Evolutionary conservation across 2,888 invertebrate genomes (phyloP), one percentile per base, ranked within the genome.

Genomic region (Brenthis hecate): DNA sequence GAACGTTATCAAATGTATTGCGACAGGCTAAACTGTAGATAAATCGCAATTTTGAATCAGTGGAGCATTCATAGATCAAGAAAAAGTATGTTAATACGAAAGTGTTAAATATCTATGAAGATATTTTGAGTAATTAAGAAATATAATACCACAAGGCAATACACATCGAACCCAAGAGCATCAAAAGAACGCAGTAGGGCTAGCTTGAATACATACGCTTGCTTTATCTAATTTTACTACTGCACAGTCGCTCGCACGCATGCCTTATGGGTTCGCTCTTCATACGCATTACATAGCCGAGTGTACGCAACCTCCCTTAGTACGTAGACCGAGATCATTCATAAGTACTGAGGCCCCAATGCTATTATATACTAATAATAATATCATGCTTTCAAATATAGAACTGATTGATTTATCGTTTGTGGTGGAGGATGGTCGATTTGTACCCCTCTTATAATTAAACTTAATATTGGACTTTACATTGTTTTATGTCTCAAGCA

Each of bases 241-340:
- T 70, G 65, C 72, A 70, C 72, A 66, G 58, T 56, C 60, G 68
- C 72, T 56, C 60, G 68, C 72, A 66, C 72, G 70, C 72, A 72
- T 72, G 72, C 66, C 64, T 63, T 66, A 69, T 53, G 66, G 60
- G 69, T 56, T 66, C 66, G 64, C 66, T 71, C 71, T 58, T 70
- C 72, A 66, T 72, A 65, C 54, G 72, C 70, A 65, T 70, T 56
- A 56, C 32, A 48, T 69, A 61, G 60, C 36, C 55, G 55, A 65
- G 50, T 60, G 55, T 36, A 23, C 47, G 32, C 55, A 64, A 67
- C 56, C 48, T 61, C 61, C 65, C 60, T 68, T 70, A 65, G 64
- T 58, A 51, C n/a, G 55, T 72, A 67, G 65, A 62, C 66, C 14
- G 28, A 61, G 43, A 62, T 72, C 70, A 70, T 72, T 54, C 69